Conservation (phyloP, 2,113 vertebrate genomes). For the Arenaria interpres region DNA sequence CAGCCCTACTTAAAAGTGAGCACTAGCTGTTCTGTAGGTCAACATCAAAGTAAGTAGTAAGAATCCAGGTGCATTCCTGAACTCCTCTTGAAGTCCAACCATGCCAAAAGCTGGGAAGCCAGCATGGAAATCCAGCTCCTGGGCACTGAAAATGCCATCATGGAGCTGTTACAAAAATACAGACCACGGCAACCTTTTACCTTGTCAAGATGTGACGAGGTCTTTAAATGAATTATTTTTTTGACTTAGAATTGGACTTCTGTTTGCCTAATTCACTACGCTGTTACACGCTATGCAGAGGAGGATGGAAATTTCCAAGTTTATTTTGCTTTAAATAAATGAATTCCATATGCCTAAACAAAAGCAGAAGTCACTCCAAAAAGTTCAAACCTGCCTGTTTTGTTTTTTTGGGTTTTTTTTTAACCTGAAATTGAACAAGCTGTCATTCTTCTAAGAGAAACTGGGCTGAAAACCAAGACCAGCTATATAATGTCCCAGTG, state of each 20-base stretch:
- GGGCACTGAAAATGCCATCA: neutral
- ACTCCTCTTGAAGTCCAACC: neutral
- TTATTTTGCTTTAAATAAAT: neutral
- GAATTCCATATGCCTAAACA: neutral
- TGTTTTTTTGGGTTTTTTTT: neutral
- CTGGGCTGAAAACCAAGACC: neutral
- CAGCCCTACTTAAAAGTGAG: neutral
- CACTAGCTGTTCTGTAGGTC: neutral
- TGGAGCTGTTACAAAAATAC: neutral
- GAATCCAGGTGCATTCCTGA: neutral
- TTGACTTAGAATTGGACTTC: neutral
- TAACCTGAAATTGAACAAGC: neutral
- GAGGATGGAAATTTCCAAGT: neutral
- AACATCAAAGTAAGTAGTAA: neutral
- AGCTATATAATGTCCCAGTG: neutral
- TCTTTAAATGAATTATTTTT: neutral
- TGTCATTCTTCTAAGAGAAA: neutral
- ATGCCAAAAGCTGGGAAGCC: neutral
- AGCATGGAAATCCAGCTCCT: neutral
- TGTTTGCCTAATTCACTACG: neutral
- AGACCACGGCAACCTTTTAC: neutral
- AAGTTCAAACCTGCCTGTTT: neutral
- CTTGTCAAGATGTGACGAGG: neutral
- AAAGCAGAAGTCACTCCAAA: neutral
- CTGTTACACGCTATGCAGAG: accelerated